Percentiles rank a stretch among this genome's conserved stretches.
These are phyloP conservation scores for Lepidocyrtinus sp. DNA, from an alignment of 2,888 invertebrate species.

Conservation along the genomic window DNA sequence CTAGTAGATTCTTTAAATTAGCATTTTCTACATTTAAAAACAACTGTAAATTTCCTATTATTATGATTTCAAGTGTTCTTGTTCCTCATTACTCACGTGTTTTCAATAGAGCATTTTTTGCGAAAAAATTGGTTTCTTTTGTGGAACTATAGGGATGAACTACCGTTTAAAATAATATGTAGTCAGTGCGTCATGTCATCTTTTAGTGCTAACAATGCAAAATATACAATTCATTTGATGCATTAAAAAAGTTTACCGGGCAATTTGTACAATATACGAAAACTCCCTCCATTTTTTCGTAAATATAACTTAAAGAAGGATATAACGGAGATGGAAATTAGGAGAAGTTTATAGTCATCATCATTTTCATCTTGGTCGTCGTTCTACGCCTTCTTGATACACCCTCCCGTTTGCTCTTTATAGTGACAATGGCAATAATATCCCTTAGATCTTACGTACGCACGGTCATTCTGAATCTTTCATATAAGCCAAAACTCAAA, in stretches of 20 bases:
- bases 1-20: constrained; percentile 31
- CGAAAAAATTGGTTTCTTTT: background rate
- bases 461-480: background rate
- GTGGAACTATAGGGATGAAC: constrained; percentile 6
- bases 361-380: background rate
- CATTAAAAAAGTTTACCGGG: background rate
- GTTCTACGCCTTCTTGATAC: background rate
- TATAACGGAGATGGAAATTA: constrained; percentile 11
- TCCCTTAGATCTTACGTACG: constrained; percentile 25
- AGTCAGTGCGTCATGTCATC: background rate
- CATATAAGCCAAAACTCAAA: constrained; percentile 37
- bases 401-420: no score
- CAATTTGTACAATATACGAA: background rate
- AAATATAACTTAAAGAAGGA: background rate
- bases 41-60: constrained; percentile 53
- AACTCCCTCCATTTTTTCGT: constrained; percentile 6
- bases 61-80: constrained; percentile 40
- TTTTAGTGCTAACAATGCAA: background rate
- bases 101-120: no score
- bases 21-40: constrained; percentile 46
- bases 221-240: constrained; percentile 3
- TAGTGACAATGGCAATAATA: constrained; percentile 35
- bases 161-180: constrained; percentile 8
- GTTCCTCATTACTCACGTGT: constrained; percentile 29
- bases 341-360: background rate